These are phyloP conservation scores for Ctenosaura bakeri DNA, from an alignment of 2,797 vertebrate genomes.

Conservation along the genomic window DNA sequence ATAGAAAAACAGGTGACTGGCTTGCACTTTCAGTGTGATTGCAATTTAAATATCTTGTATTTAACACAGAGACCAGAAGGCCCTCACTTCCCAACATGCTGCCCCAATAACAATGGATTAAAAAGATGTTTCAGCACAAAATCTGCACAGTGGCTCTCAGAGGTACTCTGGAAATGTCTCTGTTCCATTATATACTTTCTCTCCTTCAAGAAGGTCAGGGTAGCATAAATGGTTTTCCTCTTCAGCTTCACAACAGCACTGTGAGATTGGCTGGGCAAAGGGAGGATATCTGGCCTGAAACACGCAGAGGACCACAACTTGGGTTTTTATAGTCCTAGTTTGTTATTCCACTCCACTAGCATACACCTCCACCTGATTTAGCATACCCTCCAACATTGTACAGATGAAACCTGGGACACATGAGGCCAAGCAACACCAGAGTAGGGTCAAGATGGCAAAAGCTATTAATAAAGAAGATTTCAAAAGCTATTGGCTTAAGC, in stretches of 20 bases:
- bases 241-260: not conserved
- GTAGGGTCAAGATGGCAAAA: no score
- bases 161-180: not conserved
- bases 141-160: not conserved
- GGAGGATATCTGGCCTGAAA: not conserved
- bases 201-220: not conserved
- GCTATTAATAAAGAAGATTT: no score
- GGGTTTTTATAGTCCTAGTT: no score
- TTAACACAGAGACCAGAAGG: not conserved
- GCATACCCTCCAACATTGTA: no score
- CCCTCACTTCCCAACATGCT: no score
- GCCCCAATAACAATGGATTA: not conserved
- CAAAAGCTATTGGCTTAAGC: no score
- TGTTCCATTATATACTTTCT: not conserved
- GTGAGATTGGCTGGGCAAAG: not conserved
- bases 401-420: no score
- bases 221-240: not conserved
- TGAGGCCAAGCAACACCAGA: no score
- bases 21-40: not conserved
- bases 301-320: no score
- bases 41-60: not conserved
- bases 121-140: not conserved
- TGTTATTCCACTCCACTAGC: no score
- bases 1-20: conserved; percentile 17
- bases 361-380: no score